Evolutionary conservation across 2,797 vertebrate genomes (phyloP).

Genomic region (Triplophysa bombifrons): DNA sequence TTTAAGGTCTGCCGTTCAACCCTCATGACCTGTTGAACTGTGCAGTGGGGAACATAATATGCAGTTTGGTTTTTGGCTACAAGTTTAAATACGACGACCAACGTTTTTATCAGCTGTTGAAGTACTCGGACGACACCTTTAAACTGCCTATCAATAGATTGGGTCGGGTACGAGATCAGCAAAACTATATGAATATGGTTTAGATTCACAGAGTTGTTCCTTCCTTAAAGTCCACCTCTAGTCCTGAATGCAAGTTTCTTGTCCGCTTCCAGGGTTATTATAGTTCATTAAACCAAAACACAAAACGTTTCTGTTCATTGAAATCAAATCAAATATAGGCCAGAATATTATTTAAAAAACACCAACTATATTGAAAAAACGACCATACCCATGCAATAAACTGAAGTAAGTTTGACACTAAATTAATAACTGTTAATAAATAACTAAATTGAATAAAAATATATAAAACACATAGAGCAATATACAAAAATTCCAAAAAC

Average conservation of each 20-base stretch:
- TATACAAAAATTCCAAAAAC: no score
- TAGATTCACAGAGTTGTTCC: background rate
- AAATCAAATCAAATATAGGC: no score
- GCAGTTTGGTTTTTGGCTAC: slow-evolving; percentile 75
- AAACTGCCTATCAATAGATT: slow-evolving; percentile 64
- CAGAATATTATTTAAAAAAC: no score
- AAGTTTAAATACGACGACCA: slow-evolving; percentile 74
- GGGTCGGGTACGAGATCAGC: slow-evolving; percentile 65
- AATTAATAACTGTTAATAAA: no score
- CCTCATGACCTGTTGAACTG: slow-evolving; percentile 70
- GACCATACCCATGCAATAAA: no score
- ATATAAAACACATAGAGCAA: no score
- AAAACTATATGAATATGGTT: background rate
- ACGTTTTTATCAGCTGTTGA: slow-evolving; percentile 64
- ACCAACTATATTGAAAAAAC: no score
- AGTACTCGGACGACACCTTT: slow-evolving; percentile 63
- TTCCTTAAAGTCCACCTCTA: background rate
- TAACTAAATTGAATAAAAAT: no score
- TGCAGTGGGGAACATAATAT: slow-evolving; percentile 77
- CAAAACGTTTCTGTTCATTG: no score
- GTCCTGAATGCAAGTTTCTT: background rate
- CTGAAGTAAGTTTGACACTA: no score
- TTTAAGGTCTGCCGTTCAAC: slow-evolving; percentile 73
- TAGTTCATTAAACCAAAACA: no score
- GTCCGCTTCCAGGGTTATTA: background rate